Evolutionary conservation across 1,140 invertebrate genomes (phyloP), one percentile per base, ranked within the genome.

Genomic region (Pseudomyrmex sp.): DNA sequence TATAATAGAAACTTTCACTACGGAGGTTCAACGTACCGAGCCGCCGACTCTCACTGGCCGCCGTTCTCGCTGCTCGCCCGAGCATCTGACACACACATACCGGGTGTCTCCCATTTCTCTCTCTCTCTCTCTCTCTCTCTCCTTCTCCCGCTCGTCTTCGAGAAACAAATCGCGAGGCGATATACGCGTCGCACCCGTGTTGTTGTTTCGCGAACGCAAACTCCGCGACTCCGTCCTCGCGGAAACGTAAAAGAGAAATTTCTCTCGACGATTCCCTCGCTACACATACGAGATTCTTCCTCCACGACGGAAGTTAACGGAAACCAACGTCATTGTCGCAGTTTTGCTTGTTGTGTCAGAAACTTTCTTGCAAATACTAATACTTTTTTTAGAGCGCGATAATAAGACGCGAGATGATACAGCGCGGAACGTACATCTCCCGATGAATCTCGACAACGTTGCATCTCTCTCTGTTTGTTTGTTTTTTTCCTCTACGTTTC

Each of bases 1-100:
- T 94, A 94, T 94, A 94, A 94, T 94, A 94, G 93, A 93, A 94
- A 94, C 94, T 94, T 94, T 94, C 94, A 94, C 94, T 94, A 91
- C 91, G 87, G 87, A 93, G 93, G 94, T 94, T 94, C 94, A 94
- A 94, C 90, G 94, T 92, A 93, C 94, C 88, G 88, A 86, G 79
- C 79, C 89, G 86, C 89, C 63, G 89, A 93, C 93, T 93, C 93
- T 93, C 93, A 93, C 93, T 93, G 88, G 80, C 84, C 88, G 88
- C 84, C 88, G 88, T 91, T 91, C 92, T 91, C 88, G 86, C 90
- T 91, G 84, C 69, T 83, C 56, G 72, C 79, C 65, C 66, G 80
- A 82, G 50, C 80, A 86, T 86, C 75, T 68, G 83, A 88, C 62
- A 87, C 58, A 65, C 85, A 86, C 80, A 84, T 88, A 69, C 76